Conservation (phyloP, 2,888 invertebrate species). For the Dryadula phaetusa region DNA sequence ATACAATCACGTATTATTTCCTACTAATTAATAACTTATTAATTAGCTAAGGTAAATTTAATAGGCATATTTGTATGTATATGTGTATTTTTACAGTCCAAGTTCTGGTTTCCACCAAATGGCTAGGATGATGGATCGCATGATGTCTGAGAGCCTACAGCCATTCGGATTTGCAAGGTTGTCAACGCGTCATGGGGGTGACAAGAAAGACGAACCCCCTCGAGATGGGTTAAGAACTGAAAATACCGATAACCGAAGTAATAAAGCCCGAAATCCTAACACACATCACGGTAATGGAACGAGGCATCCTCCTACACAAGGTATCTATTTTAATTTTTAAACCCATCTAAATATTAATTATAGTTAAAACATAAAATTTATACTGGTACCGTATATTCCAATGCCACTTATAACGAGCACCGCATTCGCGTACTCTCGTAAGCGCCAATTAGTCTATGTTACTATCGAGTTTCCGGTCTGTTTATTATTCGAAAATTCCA, state of each 20-base stretch:
- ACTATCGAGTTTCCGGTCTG: neutral
- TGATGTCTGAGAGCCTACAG: constrained; percentile 87
- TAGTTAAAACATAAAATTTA: neutral
- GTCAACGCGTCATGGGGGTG: constrained; percentile 78
- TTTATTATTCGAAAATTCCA: constrained; percentile 9
- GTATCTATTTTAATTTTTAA: constrained; percentile 48
- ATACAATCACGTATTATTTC: neutral
- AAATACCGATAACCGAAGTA: constrained; percentile 60
- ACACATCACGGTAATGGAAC: constrained; percentile 70
- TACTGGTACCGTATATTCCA: constrained; percentile 14
- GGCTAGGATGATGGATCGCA: constrained; percentile 90
- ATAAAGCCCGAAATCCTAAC: constrained; percentile 56
- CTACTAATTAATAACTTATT: neutral
- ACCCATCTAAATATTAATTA: too few relatives aligned
- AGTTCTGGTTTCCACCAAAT: constrained; percentile 87
- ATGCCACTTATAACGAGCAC: constrained; percentile 12
- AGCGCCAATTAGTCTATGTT: constrained; percentile 21
- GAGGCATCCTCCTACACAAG: constrained; percentile 76
- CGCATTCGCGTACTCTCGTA: neutral
- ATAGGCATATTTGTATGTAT: neutral
- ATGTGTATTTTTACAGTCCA: constrained; percentile 68
- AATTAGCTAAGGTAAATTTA: neutral
- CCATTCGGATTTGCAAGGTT: constrained; percentile 87
- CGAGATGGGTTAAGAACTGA: constrained; percentile 68
- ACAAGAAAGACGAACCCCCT: constrained; percentile 56